These are phyloP conservation scores for Caretta caretta DNA, from an alignment of 2,113 vertebrate genomes.

Conservation along the genomic window DNA sequence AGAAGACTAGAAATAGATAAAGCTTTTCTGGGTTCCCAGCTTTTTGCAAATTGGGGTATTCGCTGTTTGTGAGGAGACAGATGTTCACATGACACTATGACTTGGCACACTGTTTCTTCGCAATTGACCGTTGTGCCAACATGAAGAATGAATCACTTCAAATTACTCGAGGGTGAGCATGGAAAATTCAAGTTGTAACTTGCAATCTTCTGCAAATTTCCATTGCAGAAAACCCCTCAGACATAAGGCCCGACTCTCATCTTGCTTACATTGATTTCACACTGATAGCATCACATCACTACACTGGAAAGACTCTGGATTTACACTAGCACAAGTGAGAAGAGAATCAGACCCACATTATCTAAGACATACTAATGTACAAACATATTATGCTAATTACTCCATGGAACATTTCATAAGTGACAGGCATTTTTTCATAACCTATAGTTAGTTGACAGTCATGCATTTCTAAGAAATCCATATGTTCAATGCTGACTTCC, in stretches of 20 bases:
- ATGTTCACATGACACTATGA: background rate
- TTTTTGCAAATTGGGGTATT: background rate
- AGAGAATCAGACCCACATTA: accelerated
- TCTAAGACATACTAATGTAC: background rate
- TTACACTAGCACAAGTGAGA: background rate
- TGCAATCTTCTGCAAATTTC: background rate
- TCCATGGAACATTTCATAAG: accelerated
- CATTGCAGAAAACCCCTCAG: background rate
- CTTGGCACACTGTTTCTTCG: background rate
- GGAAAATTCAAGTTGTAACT: background rate
- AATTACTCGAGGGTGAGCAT: background rate
- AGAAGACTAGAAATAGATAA: background rate
- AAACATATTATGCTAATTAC: background rate
- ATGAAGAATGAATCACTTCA: slow-evolving; percentile 5
- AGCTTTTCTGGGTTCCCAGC: background rate
- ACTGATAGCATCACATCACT: background rate
- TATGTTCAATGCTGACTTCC: background rate
- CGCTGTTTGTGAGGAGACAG: background rate
- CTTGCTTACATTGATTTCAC: background rate
- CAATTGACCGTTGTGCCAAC: slow-evolving; percentile 1
- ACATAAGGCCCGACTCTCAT: background rate
- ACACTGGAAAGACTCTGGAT: background rate
- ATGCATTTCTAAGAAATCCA: background rate
- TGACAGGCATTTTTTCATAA: background rate
- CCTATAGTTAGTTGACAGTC: background rate